These are phyloP conservation scores for Zonotrichia albicollis DNA, from an alignment of 2,797 vertebrate genomes.

Conservation along the genomic window DNA sequence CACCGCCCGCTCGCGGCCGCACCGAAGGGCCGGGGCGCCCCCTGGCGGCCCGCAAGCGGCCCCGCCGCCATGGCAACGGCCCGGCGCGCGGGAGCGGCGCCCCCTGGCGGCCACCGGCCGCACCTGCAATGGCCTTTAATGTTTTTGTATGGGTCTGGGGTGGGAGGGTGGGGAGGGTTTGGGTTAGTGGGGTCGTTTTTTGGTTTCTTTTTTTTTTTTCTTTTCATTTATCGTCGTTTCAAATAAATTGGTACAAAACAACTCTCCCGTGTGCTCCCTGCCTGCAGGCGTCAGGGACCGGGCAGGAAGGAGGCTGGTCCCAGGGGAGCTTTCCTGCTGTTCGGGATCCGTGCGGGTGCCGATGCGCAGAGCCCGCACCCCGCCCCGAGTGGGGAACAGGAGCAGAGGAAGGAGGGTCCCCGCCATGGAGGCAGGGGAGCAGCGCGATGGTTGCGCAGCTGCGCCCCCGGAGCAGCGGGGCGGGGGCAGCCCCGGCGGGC, in stretches of 20 bases:
- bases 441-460: neutral
- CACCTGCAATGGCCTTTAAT: constrained; percentile 9
- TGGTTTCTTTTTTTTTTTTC: neutral
- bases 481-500: too few relatives aligned
- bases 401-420: neutral
- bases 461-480: neutral
- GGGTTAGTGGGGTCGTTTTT: neutral
- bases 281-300: neutral
- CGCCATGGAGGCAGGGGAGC: neutral
- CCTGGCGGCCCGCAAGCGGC: neutral
- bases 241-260: constrained; percentile 49
- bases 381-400: accelerated
- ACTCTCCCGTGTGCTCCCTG: neutral
- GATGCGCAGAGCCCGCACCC: neutral
- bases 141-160: neutral
- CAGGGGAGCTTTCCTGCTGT: neutral
- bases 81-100: neutral
- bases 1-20: neutral
- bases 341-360: neutral
- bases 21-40: constrained; percentile 29
- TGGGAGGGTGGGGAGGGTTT: neutral
- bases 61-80: constrained; percentile 57
- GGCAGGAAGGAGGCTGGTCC: neutral
- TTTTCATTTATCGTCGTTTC: constrained; percentile 31
- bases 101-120: neutral